A percentile compares a stretch with the other conserved stretches of the same genome.
Evolutionary conservation across 2,888 invertebrate genomes (phyloP).

Genomic region (Harpalus rubripes): DNA sequence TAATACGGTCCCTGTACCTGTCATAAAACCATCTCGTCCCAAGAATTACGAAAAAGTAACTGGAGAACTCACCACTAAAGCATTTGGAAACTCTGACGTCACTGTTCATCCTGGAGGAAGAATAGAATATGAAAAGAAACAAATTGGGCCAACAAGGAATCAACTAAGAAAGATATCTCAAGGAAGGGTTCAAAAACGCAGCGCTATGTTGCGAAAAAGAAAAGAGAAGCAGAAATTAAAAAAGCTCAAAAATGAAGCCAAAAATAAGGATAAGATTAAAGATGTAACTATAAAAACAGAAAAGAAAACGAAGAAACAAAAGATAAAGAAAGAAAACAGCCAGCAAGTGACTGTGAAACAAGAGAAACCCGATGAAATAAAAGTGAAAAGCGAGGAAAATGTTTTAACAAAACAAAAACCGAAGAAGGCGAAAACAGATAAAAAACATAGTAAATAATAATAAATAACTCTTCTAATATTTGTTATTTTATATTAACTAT

Average conservation of each 20-base stretch:
- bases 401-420: too few relatives aligned
- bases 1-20: conserved; percentile 79
- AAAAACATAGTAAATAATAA: not conserved
- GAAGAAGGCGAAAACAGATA: not conserved
- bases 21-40: conserved; percentile 78
- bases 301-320: not conserved
- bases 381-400: too few relatives aligned
- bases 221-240: conserved; percentile 16
- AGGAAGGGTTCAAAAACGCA: not conserved
- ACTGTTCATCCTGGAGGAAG: conserved; percentile 81
- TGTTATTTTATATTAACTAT: not conserved
- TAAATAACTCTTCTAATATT: not conserved
- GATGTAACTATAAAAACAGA: not conserved
- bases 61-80: conserved; percentile 82
- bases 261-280: conserved; percentile 6
- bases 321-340: not conserved
- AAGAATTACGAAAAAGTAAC: conserved; percentile 79
- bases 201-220: conserved; percentile 2
- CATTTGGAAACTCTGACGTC: conserved; percentile 80
- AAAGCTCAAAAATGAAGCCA: conserved; percentile 22
- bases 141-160: not conserved
- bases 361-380: not conserved
- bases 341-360: not conserved
- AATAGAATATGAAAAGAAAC: conserved; percentile 29
- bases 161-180: conserved; percentile 18